Evolutionary conservation across 2,113 vertebrate genomes (phyloP).

Genomic region (Acrocephalus kingi): DNA sequence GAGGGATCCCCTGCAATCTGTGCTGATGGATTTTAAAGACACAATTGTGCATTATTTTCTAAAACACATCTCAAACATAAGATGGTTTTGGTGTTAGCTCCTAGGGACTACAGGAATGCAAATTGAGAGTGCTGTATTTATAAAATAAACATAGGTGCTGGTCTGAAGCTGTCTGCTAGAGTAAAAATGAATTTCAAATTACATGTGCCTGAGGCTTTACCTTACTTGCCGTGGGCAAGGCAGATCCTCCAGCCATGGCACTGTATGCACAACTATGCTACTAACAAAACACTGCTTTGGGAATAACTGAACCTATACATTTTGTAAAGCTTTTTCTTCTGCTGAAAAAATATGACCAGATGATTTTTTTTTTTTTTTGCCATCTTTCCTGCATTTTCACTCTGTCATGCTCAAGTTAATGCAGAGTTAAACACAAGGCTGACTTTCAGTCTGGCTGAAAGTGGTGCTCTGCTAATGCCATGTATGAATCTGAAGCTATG

Average conservation of each 20-base stretch:
- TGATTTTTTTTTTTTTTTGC: background rate
- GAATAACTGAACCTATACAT: constrained; percentile 50
- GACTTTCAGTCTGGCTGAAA: constrained; percentile 31
- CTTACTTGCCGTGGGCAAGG: constrained; percentile 68
- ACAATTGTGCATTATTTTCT: constrained; percentile 37
- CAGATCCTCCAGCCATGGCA: constrained; percentile 45
- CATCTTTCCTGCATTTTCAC: background rate
- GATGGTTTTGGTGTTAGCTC: constrained; percentile 30
- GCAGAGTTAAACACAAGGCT: constrained; percentile 12
- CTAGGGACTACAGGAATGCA: constrained; percentile 42
- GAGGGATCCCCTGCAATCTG: background rate
- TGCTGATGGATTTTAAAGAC: constrained; percentile 37
- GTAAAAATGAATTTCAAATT: constrained; percentile 72
- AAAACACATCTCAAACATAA: constrained; percentile 15
- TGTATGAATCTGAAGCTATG: constrained; percentile 43
- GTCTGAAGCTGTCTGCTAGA: constrained; percentile 46
- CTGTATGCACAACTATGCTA: constrained; percentile 37
- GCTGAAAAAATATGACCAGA: constrained; percentile 4
- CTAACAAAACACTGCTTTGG: constrained; percentile 52
- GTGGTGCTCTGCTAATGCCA: constrained; percentile 15
- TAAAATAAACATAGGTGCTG: constrained; percentile 64
- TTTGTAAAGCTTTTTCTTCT: constrained; percentile 48
- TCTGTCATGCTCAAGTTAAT: constrained; percentile 40
- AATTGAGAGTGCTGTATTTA: constrained; percentile 44
- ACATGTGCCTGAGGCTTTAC: constrained; percentile 58